Evolutionary conservation across 2,797 vertebrate species (phyloP).

Genomic region (Oreortyx pictus): DNA sequence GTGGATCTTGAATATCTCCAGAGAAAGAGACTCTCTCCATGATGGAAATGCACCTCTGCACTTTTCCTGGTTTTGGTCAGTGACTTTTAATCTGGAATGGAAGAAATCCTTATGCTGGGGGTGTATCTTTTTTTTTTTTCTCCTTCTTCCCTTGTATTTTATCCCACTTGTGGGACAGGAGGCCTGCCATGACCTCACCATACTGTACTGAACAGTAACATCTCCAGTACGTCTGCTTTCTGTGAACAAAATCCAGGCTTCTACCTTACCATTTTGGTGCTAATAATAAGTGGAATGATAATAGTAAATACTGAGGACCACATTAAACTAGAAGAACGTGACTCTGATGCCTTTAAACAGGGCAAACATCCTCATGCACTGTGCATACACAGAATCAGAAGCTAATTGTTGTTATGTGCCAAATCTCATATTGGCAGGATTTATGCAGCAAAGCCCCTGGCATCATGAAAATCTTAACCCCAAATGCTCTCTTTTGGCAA

Average conservation of each 20-base stretch:
- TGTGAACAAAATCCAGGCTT: not conserved
- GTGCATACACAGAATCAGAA: not conserved
- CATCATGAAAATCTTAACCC: slow-evolving; percentile 60
- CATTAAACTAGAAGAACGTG: slow-evolving; percentile 2
- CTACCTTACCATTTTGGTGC: not conserved
- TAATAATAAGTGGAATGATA: not conserved
- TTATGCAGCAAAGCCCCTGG: slow-evolving; percentile 58
- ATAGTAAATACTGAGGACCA: not conserved
- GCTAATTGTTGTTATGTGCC: slow-evolving; percentile 53
- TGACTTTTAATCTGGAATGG: not conserved
- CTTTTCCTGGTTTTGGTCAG: not conserved
- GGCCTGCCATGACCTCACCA: rapidly evolving
- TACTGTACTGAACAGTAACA: not conserved
- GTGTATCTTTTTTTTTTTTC: not conserved
- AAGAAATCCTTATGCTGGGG: not conserved
- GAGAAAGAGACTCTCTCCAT: too few species aligned
- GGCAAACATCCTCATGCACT: slow-evolving; percentile 11
- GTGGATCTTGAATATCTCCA: too few species aligned
- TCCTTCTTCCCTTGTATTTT: not conserved
- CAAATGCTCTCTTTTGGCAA: slow-evolving; percentile 63
- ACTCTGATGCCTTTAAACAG: slow-evolving; percentile 16
- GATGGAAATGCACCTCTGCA: not conserved
- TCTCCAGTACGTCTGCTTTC: not conserved
- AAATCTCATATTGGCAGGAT: slow-evolving; percentile 62
- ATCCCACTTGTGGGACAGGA: not conserved